A percentile compares a stretch with the other conserved stretches of the same genome.
Conservation (phyloP, 2,888 invertebrate genomes). For the Sminthurides aquaticus region DNA sequence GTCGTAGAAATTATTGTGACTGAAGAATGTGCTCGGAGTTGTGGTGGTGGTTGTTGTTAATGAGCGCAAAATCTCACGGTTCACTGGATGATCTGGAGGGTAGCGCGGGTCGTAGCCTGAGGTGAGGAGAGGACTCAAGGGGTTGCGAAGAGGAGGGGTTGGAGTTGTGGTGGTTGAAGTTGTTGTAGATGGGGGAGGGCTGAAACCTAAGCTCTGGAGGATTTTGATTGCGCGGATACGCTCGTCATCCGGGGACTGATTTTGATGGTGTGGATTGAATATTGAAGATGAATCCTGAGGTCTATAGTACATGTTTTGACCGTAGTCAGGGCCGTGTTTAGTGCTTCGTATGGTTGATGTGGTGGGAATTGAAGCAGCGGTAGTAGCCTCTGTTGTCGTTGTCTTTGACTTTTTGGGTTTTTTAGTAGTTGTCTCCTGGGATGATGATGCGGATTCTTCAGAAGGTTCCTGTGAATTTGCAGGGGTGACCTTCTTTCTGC, state of each 20-base stretch:
- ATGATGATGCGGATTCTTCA: slow-evolving; percentile 14
- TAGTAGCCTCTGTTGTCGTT: slow-evolving; percentile 14
- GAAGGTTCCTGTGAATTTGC: slow-evolving; percentile 9
- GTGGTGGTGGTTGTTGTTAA: slow-evolving; percentile 24
- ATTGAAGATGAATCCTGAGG: background rate
- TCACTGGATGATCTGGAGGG: slow-evolving; percentile 41
- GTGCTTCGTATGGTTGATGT: too few relatives aligned
- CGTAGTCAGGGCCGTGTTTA: background rate
- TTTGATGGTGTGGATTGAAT: background rate
- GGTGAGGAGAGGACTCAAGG: background rate
- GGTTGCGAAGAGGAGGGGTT: slow-evolving; percentile 1
- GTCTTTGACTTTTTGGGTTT: slow-evolving; percentile 2
- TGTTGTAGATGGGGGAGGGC: slow-evolving; percentile 10
- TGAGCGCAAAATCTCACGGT: slow-evolving; percentile 27
- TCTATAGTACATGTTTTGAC: too few relatives aligned
- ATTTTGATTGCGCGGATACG: background rate
- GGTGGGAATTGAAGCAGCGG: background rate
- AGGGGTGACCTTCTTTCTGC: slow-evolving; percentile 4
- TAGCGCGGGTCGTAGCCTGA: slow-evolving; percentile 37
- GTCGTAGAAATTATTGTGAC: slow-evolving; percentile 19
- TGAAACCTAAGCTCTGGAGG: slow-evolving; percentile 1
- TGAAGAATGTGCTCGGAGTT: slow-evolving; percentile 21
- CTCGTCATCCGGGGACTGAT: background rate
- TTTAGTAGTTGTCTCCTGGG: slow-evolving; percentile 12
- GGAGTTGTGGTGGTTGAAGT: slow-evolving; percentile 12